Percentiles rank a stretch among this genome's conserved stretches.
These are phyloP conservation scores for Eupelmus urozonus DNA, from an alignment of 2,888 invertebrate species.

Conservation along the genomic window DNA sequence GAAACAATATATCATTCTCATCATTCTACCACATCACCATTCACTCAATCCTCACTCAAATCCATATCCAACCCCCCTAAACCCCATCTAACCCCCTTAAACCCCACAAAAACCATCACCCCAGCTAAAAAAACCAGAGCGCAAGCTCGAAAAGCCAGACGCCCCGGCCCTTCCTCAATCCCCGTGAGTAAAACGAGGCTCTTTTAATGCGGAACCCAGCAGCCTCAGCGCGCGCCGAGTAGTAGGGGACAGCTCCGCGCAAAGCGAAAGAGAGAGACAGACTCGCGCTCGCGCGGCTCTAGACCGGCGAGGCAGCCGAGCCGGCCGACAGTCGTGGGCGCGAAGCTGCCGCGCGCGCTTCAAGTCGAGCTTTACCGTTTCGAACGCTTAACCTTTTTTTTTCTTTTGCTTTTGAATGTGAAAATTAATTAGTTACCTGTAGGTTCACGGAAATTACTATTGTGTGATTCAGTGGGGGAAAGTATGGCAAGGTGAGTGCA, in stretches of 20 bases:
- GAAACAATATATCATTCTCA: too few relatives aligned
- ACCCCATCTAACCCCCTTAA: too few relatives aligned
- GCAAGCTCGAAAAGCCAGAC: conserved; percentile 14
- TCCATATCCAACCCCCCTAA: too few relatives aligned
- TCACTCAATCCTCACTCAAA: too few relatives aligned
- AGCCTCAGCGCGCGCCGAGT: neutral
- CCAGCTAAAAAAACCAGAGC: conserved; percentile 8
- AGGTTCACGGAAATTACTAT: too few relatives aligned
- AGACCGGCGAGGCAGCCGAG: conserved; percentile 52
- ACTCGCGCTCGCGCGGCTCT: conserved; percentile 56
- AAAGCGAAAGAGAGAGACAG: conserved; percentile 7
- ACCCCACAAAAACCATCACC: too few relatives aligned
- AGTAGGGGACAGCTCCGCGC: conserved; percentile 10
- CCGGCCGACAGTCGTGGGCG: conserved; percentile 71
- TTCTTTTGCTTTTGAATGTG: neutral
- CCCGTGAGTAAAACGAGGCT: conserved; percentile 60
- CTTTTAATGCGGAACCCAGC: conserved; percentile 49
- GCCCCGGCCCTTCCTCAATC: too few relatives aligned
- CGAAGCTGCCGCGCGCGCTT: conserved; percentile 68
- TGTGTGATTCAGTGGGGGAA: too few relatives aligned
- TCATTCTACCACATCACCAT: too few relatives aligned
- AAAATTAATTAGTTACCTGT: too few relatives aligned
- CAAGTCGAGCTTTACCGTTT: too few relatives aligned
- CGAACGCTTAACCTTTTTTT: conserved; percentile 35
- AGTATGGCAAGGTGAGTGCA: conserved; percentile 20